phyloP scores from a whole-genome alignment of 30 jellyfish, hydroid and myxozoan genomes.

The Sanderia malayensis region DNA sequence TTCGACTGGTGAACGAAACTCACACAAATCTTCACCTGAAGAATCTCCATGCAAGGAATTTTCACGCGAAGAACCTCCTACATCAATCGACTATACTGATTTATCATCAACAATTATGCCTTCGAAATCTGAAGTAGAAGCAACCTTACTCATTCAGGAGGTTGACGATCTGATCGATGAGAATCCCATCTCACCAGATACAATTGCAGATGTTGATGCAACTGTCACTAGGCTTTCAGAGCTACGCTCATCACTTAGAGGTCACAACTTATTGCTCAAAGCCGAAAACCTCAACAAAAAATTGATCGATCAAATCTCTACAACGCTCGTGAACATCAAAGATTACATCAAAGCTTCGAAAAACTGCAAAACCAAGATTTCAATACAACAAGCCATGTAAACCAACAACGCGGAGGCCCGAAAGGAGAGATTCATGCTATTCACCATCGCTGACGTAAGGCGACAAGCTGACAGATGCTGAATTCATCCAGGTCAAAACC shows the following conservation, averaged over 20 bases:
- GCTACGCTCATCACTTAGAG: not conserved
- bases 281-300: slow-evolving; percentile 17
- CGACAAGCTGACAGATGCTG: slow-evolving; percentile 11
- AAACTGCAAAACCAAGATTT: slow-evolving; percentile 7
- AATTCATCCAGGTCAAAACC: slow-evolving; percentile 10
- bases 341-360: slow-evolving; percentile 14
- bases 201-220: not conserved
- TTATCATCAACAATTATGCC: not conserved
- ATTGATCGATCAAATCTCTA: not conserved
- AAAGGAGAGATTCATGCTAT: not conserved
- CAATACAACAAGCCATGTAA: not conserved
- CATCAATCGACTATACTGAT: no score
- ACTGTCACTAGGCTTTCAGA: not conserved
- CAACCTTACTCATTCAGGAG: not conserved
- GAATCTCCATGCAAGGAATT: no score
- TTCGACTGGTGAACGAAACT: not conserved
- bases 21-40: not conserved
- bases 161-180: slow-evolving; percentile 13
- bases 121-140: not conserved
- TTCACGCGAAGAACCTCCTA: not conserved
- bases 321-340: not conserved
- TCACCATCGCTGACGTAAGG: not conserved
- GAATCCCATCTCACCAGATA: not conserved
- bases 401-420: not conserved
- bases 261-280: slow-evolving; percentile 5